phyloP scores from a whole-genome alignment of 2,888 invertebrate species.

The Chalcosyrphus nemorum region DNA sequence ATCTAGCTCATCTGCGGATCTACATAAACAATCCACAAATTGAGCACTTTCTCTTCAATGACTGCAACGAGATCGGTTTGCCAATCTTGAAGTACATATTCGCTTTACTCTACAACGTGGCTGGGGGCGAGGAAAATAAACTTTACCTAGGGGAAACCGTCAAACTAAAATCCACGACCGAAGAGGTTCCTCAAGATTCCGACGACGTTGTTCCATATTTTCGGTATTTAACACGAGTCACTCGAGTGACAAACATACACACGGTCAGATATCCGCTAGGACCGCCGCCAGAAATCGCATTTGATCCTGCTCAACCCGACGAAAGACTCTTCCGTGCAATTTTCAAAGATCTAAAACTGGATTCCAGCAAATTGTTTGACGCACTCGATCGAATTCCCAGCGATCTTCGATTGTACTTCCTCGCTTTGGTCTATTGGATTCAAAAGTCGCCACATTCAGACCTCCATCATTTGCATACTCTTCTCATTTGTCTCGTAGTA shows the following conservation, averaged over 20 bases:
- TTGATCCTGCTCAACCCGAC: conserved; percentile 76
- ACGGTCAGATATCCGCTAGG: conserved; percentile 76
- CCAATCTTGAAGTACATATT: conserved; percentile 86
- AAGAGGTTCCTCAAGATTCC: conserved; percentile 55
- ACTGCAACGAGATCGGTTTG: conserved; percentile 85
- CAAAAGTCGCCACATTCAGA: conserved; percentile 78
- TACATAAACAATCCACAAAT: conserved; percentile 88
- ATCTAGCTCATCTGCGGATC: conserved; percentile 86
- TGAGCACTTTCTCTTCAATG: conserved; percentile 86
- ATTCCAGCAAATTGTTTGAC: conserved; percentile 75
- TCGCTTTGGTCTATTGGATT: conserved; percentile 80
- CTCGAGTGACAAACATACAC: conserved; percentile 79
- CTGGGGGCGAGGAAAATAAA: conserved; percentile 72
- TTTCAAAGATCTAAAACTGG: conserved; percentile 74
- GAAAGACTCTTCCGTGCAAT: conserved; percentile 75
- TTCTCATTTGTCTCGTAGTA: conserved; percentile 78
- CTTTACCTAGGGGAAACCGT: conserved; percentile 14
- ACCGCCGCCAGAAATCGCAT: conserved; percentile 63
- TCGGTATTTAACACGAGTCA: conserved; percentile 79
- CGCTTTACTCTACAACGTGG: conserved; percentile 79
- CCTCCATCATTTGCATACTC: conserved; percentile 77
- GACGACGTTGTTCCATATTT: conserved; percentile 74
- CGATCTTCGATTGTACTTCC: conserved; percentile 78
- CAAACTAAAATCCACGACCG: not conserved
- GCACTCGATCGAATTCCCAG: conserved; percentile 76